Evolutionary conservation across 2,888 invertebrate genomes (phyloP), one percentile per base, ranked within the genome.

Genomic region (Nineta flava): DNA sequence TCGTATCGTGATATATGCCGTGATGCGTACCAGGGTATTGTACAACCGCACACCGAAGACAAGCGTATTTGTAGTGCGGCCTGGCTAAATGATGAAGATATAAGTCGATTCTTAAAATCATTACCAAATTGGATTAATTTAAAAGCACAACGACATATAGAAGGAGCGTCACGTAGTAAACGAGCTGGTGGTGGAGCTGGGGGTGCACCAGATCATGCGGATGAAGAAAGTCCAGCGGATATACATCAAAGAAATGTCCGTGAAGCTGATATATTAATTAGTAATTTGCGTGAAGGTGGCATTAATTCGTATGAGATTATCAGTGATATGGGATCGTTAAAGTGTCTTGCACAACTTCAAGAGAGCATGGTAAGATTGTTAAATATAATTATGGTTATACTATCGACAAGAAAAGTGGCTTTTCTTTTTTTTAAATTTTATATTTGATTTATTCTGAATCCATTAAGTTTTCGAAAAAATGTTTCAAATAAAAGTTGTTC

Each of bases 41-140:
- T 86, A 0, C 84, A 84, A 61, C 80, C 83, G 1, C 84, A 84
- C 58, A 75, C 81, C 1, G 85, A 87, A 60, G 85, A 87, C 58
- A 77, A 81, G 57, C 70, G 83, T 53, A 82, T 90, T 51, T 84
- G 87, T 57, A 87, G 86, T 59, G 86, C 87, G 1, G 79, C 83
- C 10, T 91, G 94, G 94, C 75, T 94, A 1, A 88, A 90, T 57
- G 95, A 96, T 66, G 92, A 92, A 59, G 95, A 96, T 62, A 94
- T 96, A 53, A 91, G 86, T 61, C 71, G 94, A 49, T 90, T 94
- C 68, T 76, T 96, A 57, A 91, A 88, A 80, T 81, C 84, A 17
- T 67, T 91, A 48, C 90, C 90, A 0, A 90, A 87, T 59, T 83
- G 83, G 83, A 71, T 75, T 45, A 79, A 81, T 60, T 65, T 83